Base-by-base conservation (phyloP, 2,113 vertebrate species). In the Origma solitaria region DNA sequence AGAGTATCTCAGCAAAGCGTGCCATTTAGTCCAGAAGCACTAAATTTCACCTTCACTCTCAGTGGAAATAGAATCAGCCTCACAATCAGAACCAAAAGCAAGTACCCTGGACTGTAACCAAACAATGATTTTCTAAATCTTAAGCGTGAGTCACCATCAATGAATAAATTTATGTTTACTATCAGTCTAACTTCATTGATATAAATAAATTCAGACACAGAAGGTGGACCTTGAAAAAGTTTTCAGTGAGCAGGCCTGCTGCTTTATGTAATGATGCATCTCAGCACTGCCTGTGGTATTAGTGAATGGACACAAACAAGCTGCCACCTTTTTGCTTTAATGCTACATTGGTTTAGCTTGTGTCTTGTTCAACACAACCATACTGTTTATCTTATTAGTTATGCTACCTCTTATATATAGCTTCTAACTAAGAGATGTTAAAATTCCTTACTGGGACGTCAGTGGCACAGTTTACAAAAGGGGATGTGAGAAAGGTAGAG, bases 211-310 rank as follows among this genome's bases (percentile, higher is more conserved):
- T 86, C 57, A 78, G 38, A 64, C 8, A 10, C 2, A 19, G 17
- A 81, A 77, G 6, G 31, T 21, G 18, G 47, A 68, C 5, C 2
- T 14, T 56, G 51, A 60, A 68, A 66, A 70, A 62, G 8, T 6
- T 37, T 35, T 21, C 60, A 76, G 12, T 53, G 71, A 57, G 23
- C 10, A 37, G 35, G 22, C 18, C 6, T 2, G 1, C 15, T 64
- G 22, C 13, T 53, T 75, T 66, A 51, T 21, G 4, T 31, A 64
- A 38, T 7, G 33, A 38, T 70, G 16, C 18, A 45, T 38, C 45
- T 57, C 31, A 44, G 54, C 0, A 0, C 18, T 73, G n/a, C 10
- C 25, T 44, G 27, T 14, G 30, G 23, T 28, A 8, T 49, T 50
- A 40, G 4, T 35, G 42, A 58, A n/a, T 16, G 10, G 33, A 73